Conservation (phyloP, 2,888 invertebrate genomes). For the Platypus cylindrus region DNA sequence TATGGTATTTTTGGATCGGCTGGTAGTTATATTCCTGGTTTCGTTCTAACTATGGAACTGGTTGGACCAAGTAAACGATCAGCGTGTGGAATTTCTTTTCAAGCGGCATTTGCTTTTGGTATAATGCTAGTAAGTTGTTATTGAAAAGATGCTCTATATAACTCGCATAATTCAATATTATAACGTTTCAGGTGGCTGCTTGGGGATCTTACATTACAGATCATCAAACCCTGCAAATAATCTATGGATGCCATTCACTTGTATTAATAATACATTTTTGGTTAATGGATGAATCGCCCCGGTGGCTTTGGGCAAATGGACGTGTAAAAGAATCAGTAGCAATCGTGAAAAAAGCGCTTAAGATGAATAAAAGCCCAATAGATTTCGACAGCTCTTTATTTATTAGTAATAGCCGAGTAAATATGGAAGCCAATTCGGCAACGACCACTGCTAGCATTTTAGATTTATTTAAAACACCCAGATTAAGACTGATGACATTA, state of each 20-base stretch:
- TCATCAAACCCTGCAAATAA: constrained; percentile 57
- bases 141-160: too few relatives aligned
- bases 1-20: constrained; percentile 64
- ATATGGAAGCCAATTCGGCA: constrained; percentile 27
- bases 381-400: constrained; percentile 52
- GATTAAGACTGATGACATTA: constrained; percentile 62
- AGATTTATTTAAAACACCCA: constrained; percentile 71
- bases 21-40: constrained; percentile 51
- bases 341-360: constrained; percentile 64
- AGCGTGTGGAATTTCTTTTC: constrained; percentile 66
- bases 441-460: constrained; percentile 40
- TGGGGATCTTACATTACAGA: constrained; percentile 71
- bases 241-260: constrained; percentile 64
- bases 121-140: constrained; percentile 60
- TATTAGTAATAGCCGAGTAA: constrained; percentile 47
- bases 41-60: constrained; percentile 67
- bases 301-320: constrained; percentile 81
- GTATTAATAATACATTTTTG: constrained; percentile 70
- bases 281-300: constrained; percentile 80
- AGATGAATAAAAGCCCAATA: constrained; percentile 52
- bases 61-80: constrained; percentile 71
- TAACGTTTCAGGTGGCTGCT: constrained; percentile 38
- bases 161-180: not conserved
- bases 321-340: constrained; percentile 56
- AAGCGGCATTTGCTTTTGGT: constrained; percentile 65